Evolutionary conservation across 2,113 vertebrate species (phyloP), one percentile per base, ranked within the genome.

Genomic region (Osmerus eperlanus): DNA sequence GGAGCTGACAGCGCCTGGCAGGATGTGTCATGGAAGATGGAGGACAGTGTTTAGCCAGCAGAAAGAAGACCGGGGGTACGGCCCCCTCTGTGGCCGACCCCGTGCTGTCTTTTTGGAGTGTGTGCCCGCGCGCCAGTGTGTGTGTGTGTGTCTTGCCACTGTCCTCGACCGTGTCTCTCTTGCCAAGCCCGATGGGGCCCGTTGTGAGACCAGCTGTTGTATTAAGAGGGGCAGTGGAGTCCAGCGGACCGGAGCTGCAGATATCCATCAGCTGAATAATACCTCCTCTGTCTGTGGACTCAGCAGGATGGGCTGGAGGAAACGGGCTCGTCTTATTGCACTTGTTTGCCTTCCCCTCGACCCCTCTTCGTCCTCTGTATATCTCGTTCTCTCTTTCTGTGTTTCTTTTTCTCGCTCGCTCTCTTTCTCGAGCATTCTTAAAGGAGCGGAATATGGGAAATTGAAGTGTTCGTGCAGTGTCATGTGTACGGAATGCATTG

Each of bases 201-300:
- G 32, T 64, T 64, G 61, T 64, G 25, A 64, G 61, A 64, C 15
- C 61, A 64, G 61, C 61, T 64, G 61, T 13, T 64, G 61, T 64
- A 16, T 64, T 2, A 64, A 64, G 61, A 64, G 28, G 61, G 61
- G 23, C 28, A 64, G 61, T 16, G 28, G 61, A 16, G 28, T 16
- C 61, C 61, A 36, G 15, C 61, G 36, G 61, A 3, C 61, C 18
- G 15, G 23, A 62, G 60, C 60, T 62, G 60, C 14, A 64, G 61
- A 64, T 64, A 29, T 18, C 28, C 18, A 32, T 28, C 28, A 3
- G 23, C 23, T 18, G 25, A 14, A 64, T 32, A 64, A 64, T 64
- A 64, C 61, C 61, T 18, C 25, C 61, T 64, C 6, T 64, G 65
- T 59, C 65, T 73, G 15, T 36, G 32, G 32, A 36, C 32, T 36